These are phyloP conservation scores for Pandemis heparana DNA, from an alignment of 2,888 invertebrate genomes.

Conservation along the genomic window DNA sequence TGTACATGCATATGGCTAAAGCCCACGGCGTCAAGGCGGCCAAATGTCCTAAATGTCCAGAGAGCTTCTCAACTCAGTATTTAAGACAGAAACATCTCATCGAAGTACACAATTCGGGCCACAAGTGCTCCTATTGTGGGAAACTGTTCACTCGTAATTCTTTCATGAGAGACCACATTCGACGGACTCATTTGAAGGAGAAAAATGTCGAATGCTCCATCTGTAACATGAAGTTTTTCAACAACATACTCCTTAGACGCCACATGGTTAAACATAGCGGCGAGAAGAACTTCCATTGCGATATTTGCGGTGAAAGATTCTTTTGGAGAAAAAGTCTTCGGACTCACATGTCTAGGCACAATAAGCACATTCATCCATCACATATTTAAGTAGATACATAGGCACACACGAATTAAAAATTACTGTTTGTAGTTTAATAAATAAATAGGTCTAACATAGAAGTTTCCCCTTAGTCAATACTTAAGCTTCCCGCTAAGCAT, in stretches of 20 bases:
- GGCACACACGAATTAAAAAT: no score
- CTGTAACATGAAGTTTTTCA: conserved; percentile 79
- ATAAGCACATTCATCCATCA: conserved; percentile 58
- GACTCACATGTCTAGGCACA: conserved; percentile 82
- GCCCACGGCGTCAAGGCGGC: conserved; percentile 77
- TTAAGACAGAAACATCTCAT: conserved; percentile 83
- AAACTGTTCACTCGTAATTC: conserved; percentile 76
- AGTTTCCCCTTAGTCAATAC: neutral
- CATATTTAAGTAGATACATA: conserved; percentile 46
- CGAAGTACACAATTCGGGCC: conserved; percentile 78
- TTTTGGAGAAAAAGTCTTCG: conserved; percentile 87
- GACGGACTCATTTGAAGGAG: conserved; percentile 77
- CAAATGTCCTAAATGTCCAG: conserved; percentile 76
- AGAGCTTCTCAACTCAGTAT: conserved; percentile 81
- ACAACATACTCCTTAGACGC: conserved; percentile 71
- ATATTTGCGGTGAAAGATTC: conserved; percentile 86
- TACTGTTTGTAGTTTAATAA: neutral
- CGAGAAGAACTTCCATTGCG: conserved; percentile 86
- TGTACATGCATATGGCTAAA: conserved; percentile 81
- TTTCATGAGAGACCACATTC: conserved; percentile 75
- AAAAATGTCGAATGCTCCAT: conserved; percentile 78
- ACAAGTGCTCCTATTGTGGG: conserved; percentile 76
- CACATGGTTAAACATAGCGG: conserved; percentile 82
- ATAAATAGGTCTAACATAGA: neutral
- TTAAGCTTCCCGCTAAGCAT: neutral